These are phyloP conservation scores for Hemithea aestivaria DNA, from an alignment of 2,888 invertebrate species.

Conservation along the genomic window DNA sequence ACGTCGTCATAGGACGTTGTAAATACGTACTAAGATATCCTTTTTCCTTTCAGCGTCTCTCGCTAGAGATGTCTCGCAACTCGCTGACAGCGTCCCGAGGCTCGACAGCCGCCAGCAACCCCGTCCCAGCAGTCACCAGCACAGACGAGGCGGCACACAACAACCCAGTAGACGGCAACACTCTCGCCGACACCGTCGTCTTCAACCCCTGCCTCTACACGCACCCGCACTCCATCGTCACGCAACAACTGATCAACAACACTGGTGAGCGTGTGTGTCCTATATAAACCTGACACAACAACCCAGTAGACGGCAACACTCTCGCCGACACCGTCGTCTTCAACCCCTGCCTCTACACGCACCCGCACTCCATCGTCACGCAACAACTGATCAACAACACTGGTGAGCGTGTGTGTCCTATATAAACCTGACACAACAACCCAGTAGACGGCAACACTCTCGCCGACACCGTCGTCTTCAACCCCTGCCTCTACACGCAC, in stretches of 20 bases:
- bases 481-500: constrained; percentile 58
- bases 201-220: constrained; percentile 56
- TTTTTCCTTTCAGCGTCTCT: too few species aligned
- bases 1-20: too few species aligned
- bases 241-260: constrained; percentile 47
- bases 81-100: constrained; percentile 78
- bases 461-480: constrained; percentile 48
- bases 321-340: constrained; percentile 48
- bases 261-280: constrained; percentile 41
- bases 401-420: constrained; percentile 33
- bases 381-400: constrained; percentile 49
- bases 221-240: constrained; percentile 27
- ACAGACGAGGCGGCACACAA: constrained; percentile 54
- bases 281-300: too few species aligned
- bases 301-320: constrained; percentile 61
- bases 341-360: constrained; percentile 58
- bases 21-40: too few species aligned
- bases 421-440: constrained; percentile 66
- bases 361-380: constrained; percentile 30
- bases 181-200: constrained; percentile 47
- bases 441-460: constrained; percentile 59
- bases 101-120: constrained; percentile 29
- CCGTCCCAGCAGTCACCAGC: constrained; percentile 39
- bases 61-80: constrained; percentile 84
- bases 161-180: constrained; percentile 64